Base-by-base conservation (phyloP, 2,888 invertebrate genomes). In the Dryocosmus kuriphilus region DNA sequence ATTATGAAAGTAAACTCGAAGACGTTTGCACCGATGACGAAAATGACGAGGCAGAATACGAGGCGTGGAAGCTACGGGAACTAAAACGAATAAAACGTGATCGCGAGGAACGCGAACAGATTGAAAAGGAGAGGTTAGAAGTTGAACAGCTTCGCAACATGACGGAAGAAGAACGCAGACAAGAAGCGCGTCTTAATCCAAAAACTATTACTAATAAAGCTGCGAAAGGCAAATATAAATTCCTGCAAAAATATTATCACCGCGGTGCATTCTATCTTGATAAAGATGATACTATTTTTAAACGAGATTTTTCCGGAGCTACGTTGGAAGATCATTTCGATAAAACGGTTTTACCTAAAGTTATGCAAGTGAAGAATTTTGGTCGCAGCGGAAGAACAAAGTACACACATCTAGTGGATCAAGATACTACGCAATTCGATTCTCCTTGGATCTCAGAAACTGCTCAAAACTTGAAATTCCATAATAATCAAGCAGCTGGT, bases 321-420 rank as follows among this genome's bases (percentile, higher is more conserved):
- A 99, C 99, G 0, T 92, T 99, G 87, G 99, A 99, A 88, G 99
- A 99, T 94, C 98, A 99, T 92, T 99, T 99, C 91, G 98, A 99
- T 91, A 99, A 99, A 92, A 98, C 99, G 38, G 97, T 99, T 84
- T 92, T 99, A 81, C 99, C 99, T 1, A 99, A 99, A 94, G 99
- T 99, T 85, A 99, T 99, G 99, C 99, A 99, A 94, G 99, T 99
- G 62, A 99, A 99, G 93, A 99, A 99, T 93, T 99, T 99, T 92
- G 99, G 99, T 16, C 95, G 99, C 2, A 99, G 99, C 74, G 99
- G 99, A 7, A 95, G 99, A 75, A 99, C 99, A 0, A 99, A 99
- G 90, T 99, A 99, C 92, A 99, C 99, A 0, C 99, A 99, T 92
- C 93, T 99, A 89, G 99, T 99, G 0, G 99, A 99, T 92, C 99